Percentiles rank a stretch among this genome's conserved stretches.
phyloP scores from a whole-genome alignment of 2,888 invertebrate genomes.

The Drosophila lacicola region DNA sequence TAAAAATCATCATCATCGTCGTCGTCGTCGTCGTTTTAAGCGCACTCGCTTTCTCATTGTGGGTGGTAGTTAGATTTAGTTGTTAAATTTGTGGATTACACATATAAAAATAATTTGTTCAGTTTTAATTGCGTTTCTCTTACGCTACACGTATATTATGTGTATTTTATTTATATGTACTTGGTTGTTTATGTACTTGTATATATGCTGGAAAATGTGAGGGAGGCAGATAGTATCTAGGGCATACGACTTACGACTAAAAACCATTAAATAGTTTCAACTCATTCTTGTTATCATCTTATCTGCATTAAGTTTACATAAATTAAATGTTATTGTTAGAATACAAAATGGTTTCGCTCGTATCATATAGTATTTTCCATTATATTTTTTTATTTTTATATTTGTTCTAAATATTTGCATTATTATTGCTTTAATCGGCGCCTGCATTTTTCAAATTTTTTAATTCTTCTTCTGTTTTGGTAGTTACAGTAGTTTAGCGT shows the following conservation, averaged over 20 bases:
- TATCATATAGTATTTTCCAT: conserved; percentile 30
- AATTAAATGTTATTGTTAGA: conserved; percentile 44
- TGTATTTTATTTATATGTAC: conserved; percentile 36
- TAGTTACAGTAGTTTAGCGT: conserved; percentile 22
- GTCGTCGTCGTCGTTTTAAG: conserved; percentile 28
- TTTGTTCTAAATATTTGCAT: conserved; percentile 54
- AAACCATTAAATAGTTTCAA: conserved; percentile 72
- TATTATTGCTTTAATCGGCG: conserved; percentile 62
- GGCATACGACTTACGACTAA: conserved; percentile 56
- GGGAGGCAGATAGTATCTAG: conserved; percentile 37
- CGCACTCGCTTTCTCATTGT: conserved; percentile 38
- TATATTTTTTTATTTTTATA: conserved; percentile 21
- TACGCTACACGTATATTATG: conserved; percentile 41
- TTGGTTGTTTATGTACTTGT: conserved; percentile 19
- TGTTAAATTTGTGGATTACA: conserved; percentile 69
- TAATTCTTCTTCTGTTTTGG: conserved; percentile 23
- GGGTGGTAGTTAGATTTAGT: conserved; percentile 55
- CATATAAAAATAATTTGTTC: conserved; percentile 70
- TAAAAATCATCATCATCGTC: conserved; percentile 48
- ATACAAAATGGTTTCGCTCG: conserved; percentile 63
- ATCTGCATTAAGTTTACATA: conserved; percentile 38
- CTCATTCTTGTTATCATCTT: conserved; percentile 30
- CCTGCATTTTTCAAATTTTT: conserved; percentile 25
- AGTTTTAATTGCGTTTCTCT: conserved; percentile 31
- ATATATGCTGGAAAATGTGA: conserved; percentile 22